Evolutionary conservation across 2,113 vertebrate species (phyloP), one percentile per base, ranked within the genome.

Genomic region (Tympanuchus pallidicinctus): DNA sequence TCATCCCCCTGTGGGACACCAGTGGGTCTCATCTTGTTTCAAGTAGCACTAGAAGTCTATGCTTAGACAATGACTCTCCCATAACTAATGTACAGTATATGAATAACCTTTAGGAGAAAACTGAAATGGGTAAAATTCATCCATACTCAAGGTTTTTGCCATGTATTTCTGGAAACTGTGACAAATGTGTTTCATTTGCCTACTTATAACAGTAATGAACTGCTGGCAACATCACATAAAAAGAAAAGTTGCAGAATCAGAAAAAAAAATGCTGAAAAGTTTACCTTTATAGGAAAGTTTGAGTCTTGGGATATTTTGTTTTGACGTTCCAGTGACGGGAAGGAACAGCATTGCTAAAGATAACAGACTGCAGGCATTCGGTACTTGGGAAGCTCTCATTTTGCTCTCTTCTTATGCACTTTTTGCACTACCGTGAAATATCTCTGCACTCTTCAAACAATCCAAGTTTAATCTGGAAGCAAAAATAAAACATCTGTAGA

Each of bases 211-310:
- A 91, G 19, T 95, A 91, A 94, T 78, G 32, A 94, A 85, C 50
- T 88, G 47, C 17, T 92, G 71, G 87, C 87, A 92, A 82, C 14
- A 61, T 22, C 50, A 84, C n/a, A 91, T 64, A 48, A 86, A 94
- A 96, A 91, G 66, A 80, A 63, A 84, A 92, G 80, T 12, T 70
- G n/a, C n/a, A 88, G 48, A 88, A 77, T 40, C 36, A 85, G 60
- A 83, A 88, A 86, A 83, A 93, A 93, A 2, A 50, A 50, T 38
- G 48, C 21, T 73, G 40, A 47, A 70, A 79, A 40, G 80, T 96
- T 98, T 98, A 99, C 99, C 99, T 99, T 98, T 99, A 94, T 99
- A 98, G 93, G 98, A 98, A 86, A 99, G 98, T 95, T 98, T 99
- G 92, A 99, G 98, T 80, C 99, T 98, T 76, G 99, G 99, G 82